These are phyloP conservation scores for Halictus rubicundus DNA, from an alignment of 1,140 invertebrate genomes.

Conservation along the genomic window DNA sequence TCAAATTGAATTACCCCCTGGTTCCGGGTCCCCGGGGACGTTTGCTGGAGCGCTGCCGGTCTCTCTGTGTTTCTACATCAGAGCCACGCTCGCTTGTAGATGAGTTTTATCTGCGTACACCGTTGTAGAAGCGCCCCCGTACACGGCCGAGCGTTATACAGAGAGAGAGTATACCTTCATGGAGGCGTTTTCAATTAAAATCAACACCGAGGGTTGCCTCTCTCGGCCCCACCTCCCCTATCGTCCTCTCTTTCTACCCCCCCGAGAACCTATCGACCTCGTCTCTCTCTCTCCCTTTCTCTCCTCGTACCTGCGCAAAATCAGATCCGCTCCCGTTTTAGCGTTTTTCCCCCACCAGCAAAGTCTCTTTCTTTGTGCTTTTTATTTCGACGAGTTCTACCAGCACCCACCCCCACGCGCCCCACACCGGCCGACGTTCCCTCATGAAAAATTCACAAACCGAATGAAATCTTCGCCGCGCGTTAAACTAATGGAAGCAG, in stretches of 20 bases:
- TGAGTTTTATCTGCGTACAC: slow-evolving; percentile 46
- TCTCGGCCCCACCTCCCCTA: neutral
- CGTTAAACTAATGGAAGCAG: slow-evolving; percentile 63
- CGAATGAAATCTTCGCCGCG: slow-evolving; percentile 42
- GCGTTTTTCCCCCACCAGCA: neutral
- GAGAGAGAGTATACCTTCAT: slow-evolving; percentile 56
- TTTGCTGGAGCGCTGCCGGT: slow-evolving; percentile 67
- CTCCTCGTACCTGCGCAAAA: slow-evolving; percentile 32
- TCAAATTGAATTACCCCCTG: slow-evolving; percentile 79
- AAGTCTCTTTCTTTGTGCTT: neutral
- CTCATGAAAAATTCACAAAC: slow-evolving; percentile 51
- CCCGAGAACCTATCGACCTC: neutral
- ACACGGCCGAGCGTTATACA: slow-evolving; percentile 24
- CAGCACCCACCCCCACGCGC: neutral
- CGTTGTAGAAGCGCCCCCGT: slow-evolving; percentile 36
- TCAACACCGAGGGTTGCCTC: slow-evolving; percentile 66
- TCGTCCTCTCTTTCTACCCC: neutral
- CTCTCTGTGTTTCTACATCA: slow-evolving; percentile 56
- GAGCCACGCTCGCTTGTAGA: slow-evolving; percentile 38
- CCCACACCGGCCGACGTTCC: neutral
- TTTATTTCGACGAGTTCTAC: neutral
- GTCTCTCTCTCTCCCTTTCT: neutral
- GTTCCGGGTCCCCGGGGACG: slow-evolving; percentile 72
- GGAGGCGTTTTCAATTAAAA: slow-evolving; percentile 77
- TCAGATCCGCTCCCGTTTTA: slow-evolving; percentile 6